Evolutionary conservation across 1,140 invertebrate genomes (phyloP).

Genomic region (Telenomus remus): DNA sequence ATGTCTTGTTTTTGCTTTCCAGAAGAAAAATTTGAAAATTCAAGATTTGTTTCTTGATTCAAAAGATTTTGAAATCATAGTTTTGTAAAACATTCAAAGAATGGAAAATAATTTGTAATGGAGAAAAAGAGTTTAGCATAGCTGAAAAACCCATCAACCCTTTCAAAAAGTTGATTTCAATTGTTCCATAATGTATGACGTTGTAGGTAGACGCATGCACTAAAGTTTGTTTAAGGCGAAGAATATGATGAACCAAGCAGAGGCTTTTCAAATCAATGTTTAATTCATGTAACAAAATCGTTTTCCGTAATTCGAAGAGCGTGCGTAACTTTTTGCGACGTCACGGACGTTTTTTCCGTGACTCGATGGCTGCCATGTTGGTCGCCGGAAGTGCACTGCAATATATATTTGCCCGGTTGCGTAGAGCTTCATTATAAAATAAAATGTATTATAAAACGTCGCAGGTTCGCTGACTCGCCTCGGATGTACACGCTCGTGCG

Average conservation of each 20-base stretch:
- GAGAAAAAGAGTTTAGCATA: not conserved
- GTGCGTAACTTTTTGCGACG: constrained; percentile 32
- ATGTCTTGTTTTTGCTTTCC: too few species aligned
- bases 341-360: constrained; percentile 19
- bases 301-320: constrained; percentile 54
- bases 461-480: constrained; percentile 46
- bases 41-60: too few species aligned
- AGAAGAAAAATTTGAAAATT: too few species aligned
- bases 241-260: constrained; percentile 55
- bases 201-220: constrained; percentile 6
- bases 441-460: constrained; percentile 59
- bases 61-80: too few species aligned
- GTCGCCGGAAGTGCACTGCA: constrained; percentile 54
- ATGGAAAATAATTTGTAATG: too few species aligned
- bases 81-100: too few species aligned
- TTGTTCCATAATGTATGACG: constrained; percentile 56
- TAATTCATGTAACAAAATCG: constrained; percentile 59
- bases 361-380: constrained; percentile 39
- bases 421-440: constrained; percentile 59
- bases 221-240: constrained; percentile 43
- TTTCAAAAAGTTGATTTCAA: constrained; percentile 28
- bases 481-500: constrained; percentile 29
- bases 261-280: constrained; percentile 49
- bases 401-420: constrained; percentile 55
- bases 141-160: not conserved